A percentile compares a stretch with the other conserved stretches of the same genome.
phyloP scores from a whole-genome alignment of 2,797 vertebrate species.

The Hydrophis major region DNA sequence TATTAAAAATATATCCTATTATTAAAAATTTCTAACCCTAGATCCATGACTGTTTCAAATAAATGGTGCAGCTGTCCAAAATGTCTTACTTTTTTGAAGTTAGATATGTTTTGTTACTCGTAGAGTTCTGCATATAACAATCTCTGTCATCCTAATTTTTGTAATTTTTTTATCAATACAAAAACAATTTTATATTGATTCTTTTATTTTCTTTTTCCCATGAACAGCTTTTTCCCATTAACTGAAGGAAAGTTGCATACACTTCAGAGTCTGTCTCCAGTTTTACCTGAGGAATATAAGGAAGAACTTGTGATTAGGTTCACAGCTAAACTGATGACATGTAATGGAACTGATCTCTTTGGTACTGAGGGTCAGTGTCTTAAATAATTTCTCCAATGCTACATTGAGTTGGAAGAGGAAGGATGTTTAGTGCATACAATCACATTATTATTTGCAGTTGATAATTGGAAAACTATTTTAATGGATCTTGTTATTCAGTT shows the following conservation, averaged over 20 bases:
- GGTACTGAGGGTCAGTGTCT: slow-evolving; percentile 74
- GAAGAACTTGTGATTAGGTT: slow-evolving; percentile 82
- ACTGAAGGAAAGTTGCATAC: slow-evolving; percentile 86
- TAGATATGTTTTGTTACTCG: background rate
- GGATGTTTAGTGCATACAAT: background rate
- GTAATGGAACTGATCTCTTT: slow-evolving; percentile 74
- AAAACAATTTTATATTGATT: background rate
- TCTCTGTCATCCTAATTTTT: background rate
- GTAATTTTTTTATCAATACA: background rate
- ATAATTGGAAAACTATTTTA: background rate
- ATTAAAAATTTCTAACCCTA: background rate
- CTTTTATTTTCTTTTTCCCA: slow-evolving; percentile 27
- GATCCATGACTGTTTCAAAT: background rate
- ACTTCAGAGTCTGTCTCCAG: slow-evolving; percentile 84
- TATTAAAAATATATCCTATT: no score
- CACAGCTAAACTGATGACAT: slow-evolving; percentile 84
- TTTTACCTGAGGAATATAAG: slow-evolving; percentile 79
- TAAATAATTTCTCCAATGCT: slow-evolving; percentile 18
- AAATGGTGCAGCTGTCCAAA: background rate
- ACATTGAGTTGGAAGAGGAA: background rate
- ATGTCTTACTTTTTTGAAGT: background rate
- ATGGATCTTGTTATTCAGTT: background rate
- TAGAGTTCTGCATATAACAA: background rate
- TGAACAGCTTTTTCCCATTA: slow-evolving; percentile 84
- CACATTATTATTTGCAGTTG: background rate